These are phyloP conservation scores for Pelochelys cantorii DNA, from an alignment of 2,797 vertebrate genomes.

Conservation along the genomic window DNA sequence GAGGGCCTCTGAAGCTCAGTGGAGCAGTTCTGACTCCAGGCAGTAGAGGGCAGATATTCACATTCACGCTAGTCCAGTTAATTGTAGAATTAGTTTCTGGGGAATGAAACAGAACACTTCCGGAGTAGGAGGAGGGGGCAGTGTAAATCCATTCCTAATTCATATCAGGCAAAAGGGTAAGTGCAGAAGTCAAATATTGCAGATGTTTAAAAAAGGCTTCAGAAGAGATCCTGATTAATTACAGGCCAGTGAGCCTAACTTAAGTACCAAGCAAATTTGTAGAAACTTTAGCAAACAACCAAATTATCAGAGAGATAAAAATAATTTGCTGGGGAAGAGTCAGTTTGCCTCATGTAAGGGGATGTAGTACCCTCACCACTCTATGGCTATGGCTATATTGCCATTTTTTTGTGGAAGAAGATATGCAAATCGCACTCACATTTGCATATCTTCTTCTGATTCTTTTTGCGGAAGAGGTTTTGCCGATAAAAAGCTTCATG, in stretches of 20 bases:
- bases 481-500: too few species aligned
- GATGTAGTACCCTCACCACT: neutral
- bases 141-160: neutral
- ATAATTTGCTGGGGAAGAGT: neutral
- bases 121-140: too few species aligned
- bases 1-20: neutral
- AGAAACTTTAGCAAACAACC: neutral
- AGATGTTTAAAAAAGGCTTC: neutral
- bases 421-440: too few species aligned
- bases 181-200: neutral
- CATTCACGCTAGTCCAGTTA: neutral
- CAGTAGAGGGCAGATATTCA: neutral
- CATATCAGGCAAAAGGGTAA: neutral
- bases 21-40: neutral
- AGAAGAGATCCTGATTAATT: neutral
- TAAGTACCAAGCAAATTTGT: neutral
- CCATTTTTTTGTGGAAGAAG: too few species aligned
- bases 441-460: too few species aligned
- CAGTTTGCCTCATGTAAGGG: neutral
- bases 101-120: neutral
- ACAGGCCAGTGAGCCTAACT: neutral
- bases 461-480: too few species aligned
- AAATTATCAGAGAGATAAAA: neutral
- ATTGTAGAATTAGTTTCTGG: neutral
- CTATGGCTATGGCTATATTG: neutral